Percentiles rank a stretch among this genome's conserved stretches.
phyloP scores from a whole-genome alignment of 2,113 vertebrate genomes.

The Otolemur garnettii region DNA sequence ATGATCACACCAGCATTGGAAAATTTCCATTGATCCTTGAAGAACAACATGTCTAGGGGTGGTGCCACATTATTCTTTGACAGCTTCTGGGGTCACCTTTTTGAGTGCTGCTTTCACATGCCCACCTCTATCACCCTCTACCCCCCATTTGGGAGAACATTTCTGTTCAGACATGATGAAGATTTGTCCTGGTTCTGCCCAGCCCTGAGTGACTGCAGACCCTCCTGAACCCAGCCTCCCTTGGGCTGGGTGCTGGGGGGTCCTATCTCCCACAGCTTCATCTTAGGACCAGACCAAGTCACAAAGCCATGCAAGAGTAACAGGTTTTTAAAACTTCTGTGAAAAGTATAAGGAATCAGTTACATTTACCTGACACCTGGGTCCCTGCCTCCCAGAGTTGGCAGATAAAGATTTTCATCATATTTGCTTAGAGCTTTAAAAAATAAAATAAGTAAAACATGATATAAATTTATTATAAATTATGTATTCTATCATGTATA shows the following conservation, averaged over 20 bases:
- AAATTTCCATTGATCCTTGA: neutral
- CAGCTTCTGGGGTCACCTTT: neutral
- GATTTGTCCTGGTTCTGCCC: neutral
- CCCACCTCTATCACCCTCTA: neutral
- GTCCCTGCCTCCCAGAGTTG: neutral
- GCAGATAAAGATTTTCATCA: neutral
- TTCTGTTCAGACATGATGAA: neutral
- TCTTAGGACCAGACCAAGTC: neutral
- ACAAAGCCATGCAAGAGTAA: accelerated
- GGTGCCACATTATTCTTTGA: neutral
- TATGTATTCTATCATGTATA: neutral
- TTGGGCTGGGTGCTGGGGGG: neutral
- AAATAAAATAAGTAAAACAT: neutral
- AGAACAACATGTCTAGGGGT: neutral
- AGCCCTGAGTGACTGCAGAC: accelerated
- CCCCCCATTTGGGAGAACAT: too few species aligned
- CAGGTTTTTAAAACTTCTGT: too few species aligned
- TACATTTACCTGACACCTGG: neutral
- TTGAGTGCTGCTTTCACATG: neutral
- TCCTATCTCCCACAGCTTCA: neutral
- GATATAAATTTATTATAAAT: neutral
- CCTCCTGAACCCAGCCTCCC: neutral
- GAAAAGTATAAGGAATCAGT: neutral
- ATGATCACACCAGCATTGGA: neutral
- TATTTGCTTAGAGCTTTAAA: neutral